Base-by-base conservation (phyloP, 2,888 invertebrate species). In the Hololepta plana region DNA sequence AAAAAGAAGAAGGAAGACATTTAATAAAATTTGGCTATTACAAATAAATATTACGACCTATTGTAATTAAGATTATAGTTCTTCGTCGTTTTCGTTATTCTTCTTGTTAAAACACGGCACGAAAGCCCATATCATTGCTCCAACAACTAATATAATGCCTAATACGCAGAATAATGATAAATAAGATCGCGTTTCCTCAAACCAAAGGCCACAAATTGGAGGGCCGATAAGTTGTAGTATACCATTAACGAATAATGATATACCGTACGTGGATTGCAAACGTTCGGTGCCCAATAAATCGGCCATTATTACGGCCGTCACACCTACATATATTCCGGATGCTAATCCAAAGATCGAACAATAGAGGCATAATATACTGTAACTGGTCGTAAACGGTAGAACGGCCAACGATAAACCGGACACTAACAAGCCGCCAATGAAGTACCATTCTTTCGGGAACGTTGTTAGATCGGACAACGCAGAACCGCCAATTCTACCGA, bases 261-360 rank as follows among this genome's bases (percentile, higher is more conserved):
- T 81, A 1, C 85, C 85, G 40, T 84, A 85, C 0, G 82, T 80
- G 0, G 82, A 80, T 44, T 82, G 80, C 1, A 85, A 51, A n/a
- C 79, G 62, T 37, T 85, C 82, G 0, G 76, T 73, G 0, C 85
- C 85, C 4, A 85, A 46, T 72, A 84, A 72, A 44, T 85, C 84
- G 0, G 82, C 80, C 79, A 85, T 81, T 3, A 84, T 80, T 19
- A 85, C 71, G 1, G 85, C 82, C 1, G 82, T 82, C 8, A 85
- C 73, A 3, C 85, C 85, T 0, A 82, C 80, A 47, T 84, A 85
- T 2, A 76, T 67, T 6, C 85, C 85, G 0, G 84, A 82, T 3
- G 82, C 75, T 9, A 85, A 53, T 2, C 85, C 85, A 43, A 84
- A 85, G 1, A 76, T 44, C 1, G 72, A 69, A 49, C 82, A 84